Conservation (phyloP, 2,888 invertebrate species). For the Troilus luridus region DNA sequence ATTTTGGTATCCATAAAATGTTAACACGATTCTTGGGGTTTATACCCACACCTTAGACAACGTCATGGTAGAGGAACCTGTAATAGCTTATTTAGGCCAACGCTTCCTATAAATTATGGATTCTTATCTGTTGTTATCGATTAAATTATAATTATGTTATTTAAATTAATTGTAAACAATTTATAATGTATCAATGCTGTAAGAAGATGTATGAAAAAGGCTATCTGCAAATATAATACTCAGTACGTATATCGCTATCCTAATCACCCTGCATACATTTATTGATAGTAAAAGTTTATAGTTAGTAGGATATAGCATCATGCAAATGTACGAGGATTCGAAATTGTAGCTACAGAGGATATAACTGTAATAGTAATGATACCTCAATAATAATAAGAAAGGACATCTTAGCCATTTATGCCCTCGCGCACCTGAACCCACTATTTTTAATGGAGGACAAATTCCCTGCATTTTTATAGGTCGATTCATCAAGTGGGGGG, state of each 20-base stretch:
- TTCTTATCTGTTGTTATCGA: too few relatives aligned
- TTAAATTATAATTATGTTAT: too few relatives aligned
- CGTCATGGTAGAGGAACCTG: too few relatives aligned
- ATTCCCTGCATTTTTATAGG: conserved; percentile 30
- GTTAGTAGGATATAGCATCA: not conserved
- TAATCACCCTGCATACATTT: not conserved
- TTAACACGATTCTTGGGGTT: too few relatives aligned
- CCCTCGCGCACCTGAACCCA: conserved; percentile 7
- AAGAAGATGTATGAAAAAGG: not conserved
- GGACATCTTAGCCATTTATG: not conserved
- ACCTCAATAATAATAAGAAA: not conserved
- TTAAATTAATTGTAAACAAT: too few relatives aligned
- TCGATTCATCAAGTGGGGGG: conserved; percentile 41
- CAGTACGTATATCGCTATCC: not conserved
- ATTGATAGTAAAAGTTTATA: not conserved
- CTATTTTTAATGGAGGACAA: conserved; percentile 36
- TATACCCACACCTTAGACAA: too few relatives aligned
- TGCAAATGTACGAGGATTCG: not conserved
- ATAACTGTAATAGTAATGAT: conserved; percentile 7
- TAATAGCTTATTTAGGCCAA: too few relatives aligned
- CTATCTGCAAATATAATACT: not conserved
- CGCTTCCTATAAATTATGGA: too few relatives aligned
- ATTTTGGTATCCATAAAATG: too few relatives aligned
- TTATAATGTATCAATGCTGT: not conserved
- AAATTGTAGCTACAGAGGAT: not conserved